Conservation (phyloP, 2,113 vertebrate species). For the Perca flavescens region DNA sequence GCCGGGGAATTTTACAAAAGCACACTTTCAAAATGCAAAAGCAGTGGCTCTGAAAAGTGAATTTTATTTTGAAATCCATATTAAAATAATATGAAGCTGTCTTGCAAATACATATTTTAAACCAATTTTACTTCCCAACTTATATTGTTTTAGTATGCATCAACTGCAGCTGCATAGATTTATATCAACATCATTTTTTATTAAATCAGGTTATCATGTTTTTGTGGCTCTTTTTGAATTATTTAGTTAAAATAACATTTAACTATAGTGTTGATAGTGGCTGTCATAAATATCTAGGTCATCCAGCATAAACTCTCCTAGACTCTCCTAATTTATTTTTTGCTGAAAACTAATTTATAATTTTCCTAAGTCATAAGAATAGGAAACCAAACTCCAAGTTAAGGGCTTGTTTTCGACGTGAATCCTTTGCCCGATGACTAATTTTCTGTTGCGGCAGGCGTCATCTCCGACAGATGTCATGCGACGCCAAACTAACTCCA, state of each 20-base stretch:
- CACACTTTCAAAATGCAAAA: neutral
- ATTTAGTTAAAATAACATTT: neutral
- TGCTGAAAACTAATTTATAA: neutral
- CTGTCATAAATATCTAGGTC: neutral
- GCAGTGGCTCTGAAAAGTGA: neutral
- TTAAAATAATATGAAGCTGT: neutral
- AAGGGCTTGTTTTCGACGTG: slow-evolving; percentile 9
- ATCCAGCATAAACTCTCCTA: neutral
- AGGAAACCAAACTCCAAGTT: slow-evolving; percentile 16
- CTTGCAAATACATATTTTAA: neutral
- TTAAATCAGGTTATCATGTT: neutral
- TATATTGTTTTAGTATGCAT: neutral
- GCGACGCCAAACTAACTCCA: slow-evolving; percentile 48
- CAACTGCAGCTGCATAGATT: neutral
- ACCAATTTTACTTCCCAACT: neutral
- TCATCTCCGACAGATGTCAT: slow-evolving; percentile 56
- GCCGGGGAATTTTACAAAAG: slow-evolving; percentile 19
- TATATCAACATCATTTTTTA: neutral
- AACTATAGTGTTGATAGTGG: neutral
- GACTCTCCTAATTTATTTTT: neutral
- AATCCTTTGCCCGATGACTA: slow-evolving; percentile 41
- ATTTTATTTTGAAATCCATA: slow-evolving; percentile 12
- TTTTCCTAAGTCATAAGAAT: slow-evolving; percentile 8
- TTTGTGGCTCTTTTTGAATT: neutral
- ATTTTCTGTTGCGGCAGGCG: slow-evolving; percentile 33